A percentile compares a stretch with the other conserved stretches of the same genome.
Conservation (phyloP, 2,113 vertebrate species). For the Amphiprion ocellaris region DNA sequence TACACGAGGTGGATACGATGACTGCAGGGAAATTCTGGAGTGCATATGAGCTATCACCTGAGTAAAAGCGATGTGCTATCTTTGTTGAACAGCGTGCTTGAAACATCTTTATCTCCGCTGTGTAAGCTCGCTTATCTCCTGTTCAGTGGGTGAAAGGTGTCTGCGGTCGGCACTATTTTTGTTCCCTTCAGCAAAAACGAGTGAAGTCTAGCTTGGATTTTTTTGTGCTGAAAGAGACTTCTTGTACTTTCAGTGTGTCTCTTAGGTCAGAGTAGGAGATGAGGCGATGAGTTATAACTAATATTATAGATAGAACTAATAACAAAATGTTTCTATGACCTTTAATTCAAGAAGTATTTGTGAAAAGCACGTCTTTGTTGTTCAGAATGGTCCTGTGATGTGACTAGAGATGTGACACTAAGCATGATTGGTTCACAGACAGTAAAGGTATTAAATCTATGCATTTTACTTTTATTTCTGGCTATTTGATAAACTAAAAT, state of each 20-base stretch:
- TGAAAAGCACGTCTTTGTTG: background rate
- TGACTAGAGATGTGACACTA: too few species aligned
- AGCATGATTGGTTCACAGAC: too few species aligned
- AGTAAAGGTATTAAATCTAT: too few species aligned
- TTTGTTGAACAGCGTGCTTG: conserved; percentile 10
- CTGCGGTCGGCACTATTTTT: conserved; percentile 17
- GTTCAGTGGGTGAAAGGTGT: conserved; percentile 27
- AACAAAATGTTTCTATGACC: background rate
- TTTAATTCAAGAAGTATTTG: background rate
- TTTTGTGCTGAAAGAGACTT: background rate
- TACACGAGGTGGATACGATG: background rate
- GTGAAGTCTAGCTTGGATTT: background rate
- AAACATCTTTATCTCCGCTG: conserved; percentile 26
- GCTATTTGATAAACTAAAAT: too few species aligned
- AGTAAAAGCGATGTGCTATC: conserved; percentile 16
- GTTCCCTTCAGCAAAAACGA: conserved; percentile 38
- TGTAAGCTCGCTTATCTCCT: conserved; percentile 35
- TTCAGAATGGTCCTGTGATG: too few species aligned
- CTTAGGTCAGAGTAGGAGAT: background rate
- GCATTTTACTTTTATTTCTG: too few species aligned
- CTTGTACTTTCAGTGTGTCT: background rate
- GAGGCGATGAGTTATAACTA: background rate
- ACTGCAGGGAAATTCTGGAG: conserved; percentile 8
- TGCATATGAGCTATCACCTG: background rate
- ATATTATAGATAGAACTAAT: background rate